Conservation (phyloP, 2,113 vertebrate species). For the Calidris pugnax region DNA sequence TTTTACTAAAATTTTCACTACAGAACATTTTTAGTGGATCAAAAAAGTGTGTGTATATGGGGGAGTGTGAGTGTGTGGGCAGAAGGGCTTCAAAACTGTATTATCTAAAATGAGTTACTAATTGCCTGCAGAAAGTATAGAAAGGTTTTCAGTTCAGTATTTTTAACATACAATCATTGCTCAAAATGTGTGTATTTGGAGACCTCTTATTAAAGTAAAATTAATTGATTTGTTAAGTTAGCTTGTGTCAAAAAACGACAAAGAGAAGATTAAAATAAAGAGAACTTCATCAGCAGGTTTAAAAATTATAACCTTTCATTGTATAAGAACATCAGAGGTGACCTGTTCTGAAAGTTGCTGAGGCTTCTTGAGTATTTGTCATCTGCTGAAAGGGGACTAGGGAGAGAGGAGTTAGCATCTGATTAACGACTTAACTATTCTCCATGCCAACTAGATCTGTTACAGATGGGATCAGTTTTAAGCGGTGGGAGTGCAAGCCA, state of each 20-base stretch:
- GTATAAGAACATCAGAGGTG: neutral
- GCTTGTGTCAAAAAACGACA: neutral
- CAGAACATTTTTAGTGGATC: neutral
- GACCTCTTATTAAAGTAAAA: neutral
- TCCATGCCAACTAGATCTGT: fast-evolving
- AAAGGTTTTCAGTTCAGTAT: neutral
- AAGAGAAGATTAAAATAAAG: neutral
- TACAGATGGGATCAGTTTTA: neutral
- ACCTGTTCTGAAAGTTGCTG: neutral
- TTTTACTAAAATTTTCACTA: neutral
- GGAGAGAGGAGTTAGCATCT: neutral
- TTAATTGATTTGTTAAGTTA: neutral
- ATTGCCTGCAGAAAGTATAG: neutral
- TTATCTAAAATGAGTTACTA: neutral
- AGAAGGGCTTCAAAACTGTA: neutral
- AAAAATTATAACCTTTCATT: neutral
- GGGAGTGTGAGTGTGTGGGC: neutral
- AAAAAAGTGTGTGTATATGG: neutral
- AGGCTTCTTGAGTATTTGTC: neutral
- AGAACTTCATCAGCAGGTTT: neutral
- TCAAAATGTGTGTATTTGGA: neutral
- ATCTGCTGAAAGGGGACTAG: neutral
- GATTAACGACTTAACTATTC: neutral
- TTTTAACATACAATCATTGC: neutral
- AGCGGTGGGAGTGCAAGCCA: neutral